phyloP scores from a whole-genome alignment of 2,888 invertebrate genomes.

The Drosophila mayaguana region DNA sequence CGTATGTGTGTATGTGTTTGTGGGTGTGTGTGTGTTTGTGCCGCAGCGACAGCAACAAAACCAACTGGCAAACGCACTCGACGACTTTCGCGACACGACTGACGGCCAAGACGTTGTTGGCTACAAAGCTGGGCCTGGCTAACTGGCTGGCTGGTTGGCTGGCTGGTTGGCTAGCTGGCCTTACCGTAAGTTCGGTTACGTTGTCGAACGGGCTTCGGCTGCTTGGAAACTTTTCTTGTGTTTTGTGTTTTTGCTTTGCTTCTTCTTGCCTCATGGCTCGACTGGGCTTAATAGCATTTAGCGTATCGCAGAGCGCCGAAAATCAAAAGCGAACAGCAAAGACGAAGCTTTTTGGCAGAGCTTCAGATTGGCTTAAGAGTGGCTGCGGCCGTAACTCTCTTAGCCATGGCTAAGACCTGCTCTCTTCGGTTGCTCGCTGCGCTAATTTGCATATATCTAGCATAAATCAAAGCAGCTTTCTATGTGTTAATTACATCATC shows the following conservation, averaged over 20 bases:
- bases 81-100: conserved; percentile 86
- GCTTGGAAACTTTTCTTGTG: conserved; percentile 25
- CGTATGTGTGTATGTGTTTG: conserved; percentile 21
- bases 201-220: conserved; percentile 55
- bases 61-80: conserved; percentile 83
- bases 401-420: not conserved
- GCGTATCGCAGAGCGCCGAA: conserved; percentile 55
- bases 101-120: conserved; percentile 71
- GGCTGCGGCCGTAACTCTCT: conserved; percentile 3
- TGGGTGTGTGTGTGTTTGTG: conserved; percentile 32
- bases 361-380: conserved; percentile 34
- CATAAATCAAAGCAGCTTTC: conserved; percentile 75
- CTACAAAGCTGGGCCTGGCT: conserved; percentile 31
- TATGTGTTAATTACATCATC: conserved; percentile 78
- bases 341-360: conserved; percentile 41
- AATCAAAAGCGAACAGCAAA: too few relatives aligned
- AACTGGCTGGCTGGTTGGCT: conserved; percentile 30
- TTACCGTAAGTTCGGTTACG: conserved; percentile 81
- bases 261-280: conserved; percentile 75
- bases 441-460: conserved; percentile 59
- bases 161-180: conserved; percentile 34
- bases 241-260: conserved; percentile 20
- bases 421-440: conserved; percentile 35
- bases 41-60: conserved; percentile 56
- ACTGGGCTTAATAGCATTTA: conserved; percentile 69